These are phyloP conservation scores for Epinotia demarniana DNA, from an alignment of 2,888 invertebrate species.

Conservation along the genomic window DNA sequence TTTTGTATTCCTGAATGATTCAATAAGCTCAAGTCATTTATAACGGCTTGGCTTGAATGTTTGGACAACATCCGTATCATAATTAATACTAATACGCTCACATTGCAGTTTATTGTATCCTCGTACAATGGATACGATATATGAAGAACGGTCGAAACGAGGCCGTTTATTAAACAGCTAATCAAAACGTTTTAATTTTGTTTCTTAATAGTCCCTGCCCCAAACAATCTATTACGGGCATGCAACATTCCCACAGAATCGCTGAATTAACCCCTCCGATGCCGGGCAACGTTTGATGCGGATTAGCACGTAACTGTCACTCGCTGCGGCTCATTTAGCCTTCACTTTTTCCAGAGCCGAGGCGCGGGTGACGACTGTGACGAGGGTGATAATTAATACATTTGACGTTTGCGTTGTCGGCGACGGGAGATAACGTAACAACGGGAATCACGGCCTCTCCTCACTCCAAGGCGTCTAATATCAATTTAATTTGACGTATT, in stretches of 20 bases:
- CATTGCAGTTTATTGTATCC: not conserved
- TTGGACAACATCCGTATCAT: not conserved
- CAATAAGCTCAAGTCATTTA: not conserved
- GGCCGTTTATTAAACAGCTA: not conserved
- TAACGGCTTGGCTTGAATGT: not conserved
- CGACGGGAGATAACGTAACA: slow-evolving; percentile 3
- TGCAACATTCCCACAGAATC: not conserved
- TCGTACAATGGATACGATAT: not conserved
- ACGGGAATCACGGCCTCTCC: not conserved
- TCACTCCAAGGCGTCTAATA: not conserved
- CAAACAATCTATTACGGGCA: not conserved
- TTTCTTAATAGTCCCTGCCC: not conserved
- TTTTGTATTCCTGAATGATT: not conserved
- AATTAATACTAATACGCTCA: not conserved
- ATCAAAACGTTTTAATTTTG: slow-evolving; percentile 7
- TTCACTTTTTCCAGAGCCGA: slow-evolving; percentile 37
- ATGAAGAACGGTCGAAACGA: not conserved
- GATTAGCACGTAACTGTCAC: slow-evolving; percentile 20
- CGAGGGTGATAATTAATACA: slow-evolving; percentile 53
- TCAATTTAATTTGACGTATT: too few relatives aligned
- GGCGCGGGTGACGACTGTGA: slow-evolving; percentile 50
- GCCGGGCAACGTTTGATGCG: not conserved
- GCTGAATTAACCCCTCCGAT: not conserved
- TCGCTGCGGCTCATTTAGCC: slow-evolving; percentile 27
- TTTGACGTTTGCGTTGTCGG: slow-evolving; percentile 45